Percentiles rank a stretch among this genome's conserved stretches.
phyloP scores from a whole-genome alignment of 1,140 invertebrate genomes.

The Samia ricini region DNA sequence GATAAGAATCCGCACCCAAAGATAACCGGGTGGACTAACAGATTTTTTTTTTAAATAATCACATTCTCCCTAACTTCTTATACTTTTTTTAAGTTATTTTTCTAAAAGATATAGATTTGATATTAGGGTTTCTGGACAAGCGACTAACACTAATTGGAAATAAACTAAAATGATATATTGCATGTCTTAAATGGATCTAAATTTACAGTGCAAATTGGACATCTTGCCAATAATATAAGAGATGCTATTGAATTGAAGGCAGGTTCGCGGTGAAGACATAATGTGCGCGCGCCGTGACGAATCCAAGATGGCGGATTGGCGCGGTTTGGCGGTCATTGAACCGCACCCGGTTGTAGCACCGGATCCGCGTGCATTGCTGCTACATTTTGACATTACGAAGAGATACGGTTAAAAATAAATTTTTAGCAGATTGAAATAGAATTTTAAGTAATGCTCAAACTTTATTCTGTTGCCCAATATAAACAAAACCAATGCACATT shows the following conservation, averaged over 20 bases:
- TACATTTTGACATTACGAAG: conserved; percentile 40
- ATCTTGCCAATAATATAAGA: conserved; percentile 8
- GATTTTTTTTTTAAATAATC: no score
- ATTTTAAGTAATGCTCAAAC: background rate
- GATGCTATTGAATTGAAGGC: conserved; percentile 26
- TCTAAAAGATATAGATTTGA: no score
- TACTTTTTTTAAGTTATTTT: no score
- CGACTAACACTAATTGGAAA: background rate
- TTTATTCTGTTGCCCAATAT: background rate
- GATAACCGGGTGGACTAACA: no score
- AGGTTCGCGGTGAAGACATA: conserved; percentile 55
- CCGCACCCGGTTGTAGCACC: conserved; percentile 51
- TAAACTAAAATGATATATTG: background rate
- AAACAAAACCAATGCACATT: background rate
- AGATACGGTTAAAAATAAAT: conserved; percentile 21
- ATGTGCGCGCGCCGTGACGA: conserved; percentile 70
- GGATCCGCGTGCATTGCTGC: conserved; percentile 42
- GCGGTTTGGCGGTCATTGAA: conserved; percentile 71
- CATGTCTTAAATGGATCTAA: background rate
- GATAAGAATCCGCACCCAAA: no score
- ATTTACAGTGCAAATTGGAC: background rate
- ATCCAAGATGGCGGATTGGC: conserved; percentile 67
- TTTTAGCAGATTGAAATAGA: background rate
- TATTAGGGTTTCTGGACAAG: no score
- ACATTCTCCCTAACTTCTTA: no score